A percentile compares a stretch with the other conserved stretches of the same genome.
phyloP scores from a whole-genome alignment of 92 coral and sea anemone species.

The Nematostella vectensis region DNA sequence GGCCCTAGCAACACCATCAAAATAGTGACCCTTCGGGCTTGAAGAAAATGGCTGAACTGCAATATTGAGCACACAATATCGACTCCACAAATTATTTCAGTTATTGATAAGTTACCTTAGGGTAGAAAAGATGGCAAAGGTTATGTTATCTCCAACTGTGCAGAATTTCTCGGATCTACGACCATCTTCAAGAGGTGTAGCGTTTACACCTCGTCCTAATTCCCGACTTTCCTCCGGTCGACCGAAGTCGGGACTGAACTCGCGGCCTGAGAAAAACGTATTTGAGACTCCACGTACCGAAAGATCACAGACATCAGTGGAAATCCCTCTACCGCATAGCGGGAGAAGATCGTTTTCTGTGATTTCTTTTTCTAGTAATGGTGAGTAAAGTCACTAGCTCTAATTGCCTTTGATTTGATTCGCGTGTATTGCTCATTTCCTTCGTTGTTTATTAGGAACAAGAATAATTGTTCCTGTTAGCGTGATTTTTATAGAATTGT shows the following conservation, averaged over 20 bases:
- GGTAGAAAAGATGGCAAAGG: constrained; percentile 58
- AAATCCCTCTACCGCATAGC: constrained; percentile 23
- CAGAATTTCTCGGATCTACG: constrained; percentile 60
- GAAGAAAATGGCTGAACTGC: not conserved
- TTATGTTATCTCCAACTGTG: constrained; percentile 67
- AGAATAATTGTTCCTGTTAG: too few relatives aligned
- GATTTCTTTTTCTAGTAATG: constrained; percentile 42
- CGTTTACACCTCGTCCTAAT: constrained; percentile 60
- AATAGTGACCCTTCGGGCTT: constrained; percentile 15
- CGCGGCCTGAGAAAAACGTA: constrained; percentile 31
- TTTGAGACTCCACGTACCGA: constrained; percentile 42
- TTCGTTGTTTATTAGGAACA: too few relatives aligned
- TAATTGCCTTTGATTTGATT: not conserved
- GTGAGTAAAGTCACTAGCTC: constrained; percentile 54
- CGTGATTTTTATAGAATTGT: too few relatives aligned
- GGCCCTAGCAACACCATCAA: constrained; percentile 51
- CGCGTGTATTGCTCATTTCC: constrained; percentile 1
- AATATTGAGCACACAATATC: not conserved
- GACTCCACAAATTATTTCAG: constrained; percentile 3
- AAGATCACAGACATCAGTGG: constrained; percentile 14
- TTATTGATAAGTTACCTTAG: not conserved
- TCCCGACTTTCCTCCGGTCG: constrained; percentile 56
- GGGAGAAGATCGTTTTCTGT: constrained; percentile 51
- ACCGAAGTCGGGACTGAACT: constrained; percentile 45
- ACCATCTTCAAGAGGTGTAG: constrained; percentile 68